Evolutionary conservation across 2,888 invertebrate genomes (phyloP).

Genomic region (Macroteleia sp.): DNA sequence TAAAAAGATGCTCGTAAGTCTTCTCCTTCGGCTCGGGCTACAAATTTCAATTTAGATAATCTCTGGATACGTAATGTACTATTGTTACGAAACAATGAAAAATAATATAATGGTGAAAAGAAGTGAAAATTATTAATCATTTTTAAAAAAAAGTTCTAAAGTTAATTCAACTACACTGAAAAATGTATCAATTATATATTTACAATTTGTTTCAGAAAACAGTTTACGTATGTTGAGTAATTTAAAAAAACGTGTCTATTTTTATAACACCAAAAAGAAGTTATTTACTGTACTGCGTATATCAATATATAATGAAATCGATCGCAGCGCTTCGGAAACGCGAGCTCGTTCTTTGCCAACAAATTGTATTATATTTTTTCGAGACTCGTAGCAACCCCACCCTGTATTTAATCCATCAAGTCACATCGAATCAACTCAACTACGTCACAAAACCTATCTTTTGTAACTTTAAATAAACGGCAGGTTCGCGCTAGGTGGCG

Average conservation of each 20-base stretch:
- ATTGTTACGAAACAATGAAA: no score
- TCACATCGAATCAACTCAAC: conserved; percentile 18
- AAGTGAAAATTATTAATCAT: no score
- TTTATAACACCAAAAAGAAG: conserved; percentile 1
- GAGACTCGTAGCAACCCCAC: conserved; percentile 14
- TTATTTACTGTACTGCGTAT: background rate
- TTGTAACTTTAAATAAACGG: no score
- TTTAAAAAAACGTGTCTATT: conserved; percentile 14
- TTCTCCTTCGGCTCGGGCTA: no score
- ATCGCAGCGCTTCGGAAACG: background rate
- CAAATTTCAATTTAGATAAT: no score
- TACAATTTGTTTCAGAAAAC: conserved; percentile 7
- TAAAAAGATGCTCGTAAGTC: no score
- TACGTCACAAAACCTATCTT: conserved; percentile 1
- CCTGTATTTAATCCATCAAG: conserved; percentile 30
- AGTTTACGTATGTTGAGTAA: conserved; percentile 9
- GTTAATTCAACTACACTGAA: no score
- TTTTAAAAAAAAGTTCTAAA: no score
- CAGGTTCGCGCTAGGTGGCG: background rate
- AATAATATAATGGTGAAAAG: no score
- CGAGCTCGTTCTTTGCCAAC: background rate
- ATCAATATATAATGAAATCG: conserved; percentile 23
- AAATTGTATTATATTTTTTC: conserved; percentile 30
- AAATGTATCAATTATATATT: no score
- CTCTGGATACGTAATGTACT: no score